These are phyloP conservation scores for Porites lutea DNA, from an alignment of 64 coral and sea anemone genomes.

Conservation along the genomic window DNA sequence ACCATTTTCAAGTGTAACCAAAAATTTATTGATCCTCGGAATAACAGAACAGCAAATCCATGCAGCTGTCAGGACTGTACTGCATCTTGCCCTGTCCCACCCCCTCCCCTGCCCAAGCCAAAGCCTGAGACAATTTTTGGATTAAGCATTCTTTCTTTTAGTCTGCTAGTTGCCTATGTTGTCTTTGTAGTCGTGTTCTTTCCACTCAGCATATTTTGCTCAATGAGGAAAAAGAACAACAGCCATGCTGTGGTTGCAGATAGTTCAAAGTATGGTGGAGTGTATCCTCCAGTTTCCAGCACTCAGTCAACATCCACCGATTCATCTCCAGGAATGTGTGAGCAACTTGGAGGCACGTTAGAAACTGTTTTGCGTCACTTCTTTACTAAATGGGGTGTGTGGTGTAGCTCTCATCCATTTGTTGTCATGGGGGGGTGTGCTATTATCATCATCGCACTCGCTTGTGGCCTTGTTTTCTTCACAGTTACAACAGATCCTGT, in stretches of 20 bases:
- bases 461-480: conserved; percentile 62
- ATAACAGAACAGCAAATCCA: conserved; percentile 7
- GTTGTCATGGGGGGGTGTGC: conserved; percentile 53
- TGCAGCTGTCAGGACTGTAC: conserved; percentile 92
- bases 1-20: conserved; percentile 58
- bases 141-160: conserved; percentile 63
- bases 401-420: conserved; percentile 76
- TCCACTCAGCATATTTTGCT: conserved; percentile 41
- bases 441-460: conserved; percentile 50
- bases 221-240: background rate
- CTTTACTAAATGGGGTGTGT: conserved; percentile 84
- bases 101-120: conserved; percentile 21
- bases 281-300: conserved; percentile 11
- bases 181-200: conserved; percentile 76
- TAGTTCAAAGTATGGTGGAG: conserved; percentile 37
- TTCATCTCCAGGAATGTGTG: conserved; percentile 60
- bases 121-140: conserved; percentile 52
- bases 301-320: background rate
- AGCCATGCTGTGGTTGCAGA: conserved; percentile 11
- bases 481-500: conserved; percentile 85
- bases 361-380: conserved; percentile 46
- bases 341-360: conserved; percentile 72
- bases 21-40: conserved; percentile 73
- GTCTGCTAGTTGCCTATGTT: conserved; percentile 62
- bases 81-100: conserved; percentile 64